These are phyloP conservation scores for Hoplias malabaricus DNA, from an alignment of 2,113 vertebrate genomes.

Conservation along the genomic window DNA sequence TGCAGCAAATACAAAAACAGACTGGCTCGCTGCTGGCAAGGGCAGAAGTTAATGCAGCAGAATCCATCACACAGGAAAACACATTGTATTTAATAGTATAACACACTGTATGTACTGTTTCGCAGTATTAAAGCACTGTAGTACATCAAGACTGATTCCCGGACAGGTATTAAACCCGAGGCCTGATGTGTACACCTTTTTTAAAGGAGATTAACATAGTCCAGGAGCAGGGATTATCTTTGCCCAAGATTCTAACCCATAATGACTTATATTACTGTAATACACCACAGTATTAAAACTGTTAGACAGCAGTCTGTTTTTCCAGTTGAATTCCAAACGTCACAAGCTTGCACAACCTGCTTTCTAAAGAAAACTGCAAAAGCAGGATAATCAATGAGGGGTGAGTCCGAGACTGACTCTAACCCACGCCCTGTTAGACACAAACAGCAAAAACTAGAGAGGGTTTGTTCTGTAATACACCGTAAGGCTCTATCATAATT, in stretches of 20 bases:
- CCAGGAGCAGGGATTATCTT: too few relatives aligned
- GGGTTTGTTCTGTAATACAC: too few relatives aligned
- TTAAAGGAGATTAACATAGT: too few relatives aligned
- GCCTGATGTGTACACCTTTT: too few relatives aligned
- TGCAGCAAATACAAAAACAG: constrained; percentile 21
- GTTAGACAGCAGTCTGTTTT: background rate
- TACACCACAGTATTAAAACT: background rate
- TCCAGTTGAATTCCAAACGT: background rate
- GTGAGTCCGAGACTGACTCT: background rate
- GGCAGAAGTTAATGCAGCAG: background rate
- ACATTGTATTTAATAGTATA: background rate
- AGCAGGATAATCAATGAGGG: background rate
- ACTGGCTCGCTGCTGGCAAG: background rate
- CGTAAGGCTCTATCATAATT: too few relatives aligned
- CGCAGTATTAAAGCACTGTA: too few relatives aligned
- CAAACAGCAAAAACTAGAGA: background rate
- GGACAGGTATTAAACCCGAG: too few relatives aligned
- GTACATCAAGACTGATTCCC: too few relatives aligned
- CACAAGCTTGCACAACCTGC: background rate
- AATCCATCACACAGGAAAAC: background rate
- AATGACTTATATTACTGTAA: too few relatives aligned
- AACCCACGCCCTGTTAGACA: background rate
- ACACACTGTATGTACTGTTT: too few relatives aligned
- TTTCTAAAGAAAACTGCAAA: background rate
- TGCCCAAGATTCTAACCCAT: too few relatives aligned